Evolutionary conservation across 2,888 invertebrate genomes (phyloP).

Genomic region (Smittia aterrima): DNA sequence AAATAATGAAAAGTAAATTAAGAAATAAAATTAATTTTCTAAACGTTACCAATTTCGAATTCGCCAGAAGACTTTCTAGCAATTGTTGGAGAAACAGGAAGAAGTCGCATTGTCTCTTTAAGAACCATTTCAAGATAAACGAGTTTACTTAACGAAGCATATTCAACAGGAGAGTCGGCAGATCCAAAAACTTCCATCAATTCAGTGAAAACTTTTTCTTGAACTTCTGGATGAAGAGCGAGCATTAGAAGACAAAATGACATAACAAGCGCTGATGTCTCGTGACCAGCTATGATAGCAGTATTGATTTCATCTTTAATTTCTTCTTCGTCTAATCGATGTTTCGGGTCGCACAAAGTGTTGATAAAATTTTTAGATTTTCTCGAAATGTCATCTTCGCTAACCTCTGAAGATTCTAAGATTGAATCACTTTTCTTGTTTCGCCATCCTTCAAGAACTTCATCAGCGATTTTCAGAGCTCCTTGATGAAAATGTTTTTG

Average conservation of each 20-base stretch:
- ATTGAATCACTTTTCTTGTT: too few relatives aligned
- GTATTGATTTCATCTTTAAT: conserved; percentile 20
- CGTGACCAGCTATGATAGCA: conserved; percentile 13
- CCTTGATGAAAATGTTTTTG: background rate
- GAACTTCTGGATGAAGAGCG: conserved; percentile 46
- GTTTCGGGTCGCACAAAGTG: background rate
- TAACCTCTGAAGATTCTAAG: background rate
- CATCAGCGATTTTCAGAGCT: background rate
- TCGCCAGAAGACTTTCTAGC: background rate
- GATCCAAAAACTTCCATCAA: conserved; percentile 42
- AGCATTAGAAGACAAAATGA: conserved; percentile 46
- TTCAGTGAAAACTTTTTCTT: conserved; percentile 43
- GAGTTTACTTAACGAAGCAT: conserved; percentile 49
- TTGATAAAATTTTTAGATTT: background rate
- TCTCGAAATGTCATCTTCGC: background rate
- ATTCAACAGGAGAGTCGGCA: conserved; percentile 46
- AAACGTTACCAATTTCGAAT: background rate
- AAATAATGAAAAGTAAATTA: background rate
- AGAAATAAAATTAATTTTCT: background rate
- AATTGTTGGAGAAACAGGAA: conserved; percentile 45
- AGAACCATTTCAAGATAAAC: conserved; percentile 50
- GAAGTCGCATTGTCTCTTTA: conserved; percentile 50
- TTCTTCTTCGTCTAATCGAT: background rate
- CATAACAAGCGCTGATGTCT: background rate
- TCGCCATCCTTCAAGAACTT: background rate